Evolutionary conservation across 2,113 vertebrate species (phyloP), one percentile per base, ranked within the genome.

Genomic region (Coracopsis vasa): DNA sequence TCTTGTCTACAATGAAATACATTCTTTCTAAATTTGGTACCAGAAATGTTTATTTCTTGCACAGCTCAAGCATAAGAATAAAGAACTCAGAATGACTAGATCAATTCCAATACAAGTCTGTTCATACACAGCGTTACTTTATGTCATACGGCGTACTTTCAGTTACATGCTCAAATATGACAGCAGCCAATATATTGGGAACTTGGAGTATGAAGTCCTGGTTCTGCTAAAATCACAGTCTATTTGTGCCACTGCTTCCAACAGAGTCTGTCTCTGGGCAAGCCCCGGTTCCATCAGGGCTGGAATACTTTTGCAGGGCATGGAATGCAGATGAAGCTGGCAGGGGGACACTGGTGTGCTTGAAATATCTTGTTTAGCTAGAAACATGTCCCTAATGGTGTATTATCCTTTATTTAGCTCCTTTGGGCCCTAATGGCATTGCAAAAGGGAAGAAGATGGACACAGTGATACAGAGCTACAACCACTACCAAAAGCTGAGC

Each of bases 1-100:
- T 84, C 91, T 84, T 18, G 3, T 86, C 94, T 88, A 81, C 65
- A 92, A 41, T 84, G 74, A 95, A 92, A 92, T 69, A 71, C 15
- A 58, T 7, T 92, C 39, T 67, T 94, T 92, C 80, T 92, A 92
- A 92, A 96, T 86, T 90, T 86, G 86, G 91, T 85, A 89, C 69
- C 50, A 91, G 88, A 89, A 91, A 95, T 94, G 80, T 91, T 95
- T 96, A 91, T 91, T 94, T 37, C 51, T 91, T 81, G 47, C 82
- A 56, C 65, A 88, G 83, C 56, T 91, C 61, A 86, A 69, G 31
- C 65, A 29, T 47, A 79, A 33, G 56, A 96, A 88, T 88, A 96
- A 92, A 78, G 69, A 92, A 84, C 65, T 94, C 69, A 79, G 56
- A 91, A 62, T 13, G 11, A 75, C 73, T 92, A 81, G 37, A 87